Evolutionary conservation across 2,797 vertebrate genomes (phyloP).

Genomic region (Danio choprae): DNA sequence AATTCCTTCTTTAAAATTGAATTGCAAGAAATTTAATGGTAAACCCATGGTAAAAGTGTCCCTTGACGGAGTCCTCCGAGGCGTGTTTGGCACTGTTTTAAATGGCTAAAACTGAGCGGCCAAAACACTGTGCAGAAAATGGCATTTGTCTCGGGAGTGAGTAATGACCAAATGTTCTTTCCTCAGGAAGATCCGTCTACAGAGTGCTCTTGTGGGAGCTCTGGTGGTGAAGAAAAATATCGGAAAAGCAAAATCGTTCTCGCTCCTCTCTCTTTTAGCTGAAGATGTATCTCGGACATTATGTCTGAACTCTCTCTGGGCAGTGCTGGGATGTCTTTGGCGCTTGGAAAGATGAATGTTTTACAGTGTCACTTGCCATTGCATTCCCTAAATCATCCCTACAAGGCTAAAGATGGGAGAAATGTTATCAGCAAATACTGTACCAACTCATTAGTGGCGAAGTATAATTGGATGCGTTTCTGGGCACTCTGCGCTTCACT

Average conservation of each 20-base stretch:
- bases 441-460: slow-evolving; percentile 20
- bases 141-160: slow-evolving; percentile 14
- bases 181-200: slow-evolving; percentile 22
- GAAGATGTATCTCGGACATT: slow-evolving; percentile 24
- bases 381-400: slow-evolving; percentile 20
- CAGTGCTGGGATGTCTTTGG: background rate
- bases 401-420: slow-evolving; percentile 24
- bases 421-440: slow-evolving; percentile 2
- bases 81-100: slow-evolving; percentile 19
- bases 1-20: background rate
- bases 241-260: slow-evolving; percentile 19
- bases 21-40: background rate
- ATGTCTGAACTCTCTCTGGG: slow-evolving; percentile 12
- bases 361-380: slow-evolving; percentile 11
- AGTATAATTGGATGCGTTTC: slow-evolving; percentile 31
- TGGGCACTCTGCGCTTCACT: slow-evolving; percentile 11
- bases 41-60: background rate
- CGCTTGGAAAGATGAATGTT: slow-evolving; percentile 29
- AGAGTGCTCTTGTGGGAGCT: slow-evolving; percentile 26
- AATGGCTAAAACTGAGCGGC: slow-evolving; percentile 16
- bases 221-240: background rate
- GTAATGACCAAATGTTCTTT: slow-evolving; percentile 23
- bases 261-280: background rate
- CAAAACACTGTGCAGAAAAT: slow-evolving; percentile 1
- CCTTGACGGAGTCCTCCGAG: background rate